Evolutionary conservation across 2,888 invertebrate genomes (phyloP), one percentile per base, ranked within the genome.

Genomic region (Latrodectus elegans): DNA sequence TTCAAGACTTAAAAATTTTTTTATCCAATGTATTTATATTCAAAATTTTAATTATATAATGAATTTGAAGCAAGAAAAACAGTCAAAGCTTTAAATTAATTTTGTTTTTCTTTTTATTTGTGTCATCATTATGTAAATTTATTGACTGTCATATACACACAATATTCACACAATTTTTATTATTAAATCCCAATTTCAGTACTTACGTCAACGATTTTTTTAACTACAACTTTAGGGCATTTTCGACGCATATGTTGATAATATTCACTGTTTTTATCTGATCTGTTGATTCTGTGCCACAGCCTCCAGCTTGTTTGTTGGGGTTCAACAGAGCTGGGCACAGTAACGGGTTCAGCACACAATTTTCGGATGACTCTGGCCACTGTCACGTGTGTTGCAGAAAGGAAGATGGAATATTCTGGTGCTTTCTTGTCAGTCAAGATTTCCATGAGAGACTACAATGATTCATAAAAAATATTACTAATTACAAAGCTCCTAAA

Each of bases 341-440:
- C 26, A 3, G 6, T 26, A 8, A 51, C 53, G 22, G 51, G 0
- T 14, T 60, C 6, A 1, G 68, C 17, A 53, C 77, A 77, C 14
- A 64, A 11, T 17, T 38, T 73, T 1, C 70, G 11, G 22, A 87
- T 76, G 8, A 71, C 51, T 26, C 72, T 64, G 15, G 76, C 71
- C 9, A 77, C 38, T 6, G 81, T 64, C 10, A 81, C 14, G 22
- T 87, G 64, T 2, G 75, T 70, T 6, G 86, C 86, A 15, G 86
- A 87, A 17, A 65, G 71, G 38, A 79, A 77, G 38, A 65, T 9
- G 6, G 22, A 14, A 26, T 68, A 70, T 1, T 68, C 79, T 38
- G 76, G 67, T 15, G 22, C 8, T 11, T 79, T 17, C 0, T 53
- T 4, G 4, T 79, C 49, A 8, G 49, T 71, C 11, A 71, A 14